These are phyloP conservation scores for Tinamus guttatus DNA, from an alignment of 2,113 vertebrate genomes.

Conservation along the genomic window DNA sequence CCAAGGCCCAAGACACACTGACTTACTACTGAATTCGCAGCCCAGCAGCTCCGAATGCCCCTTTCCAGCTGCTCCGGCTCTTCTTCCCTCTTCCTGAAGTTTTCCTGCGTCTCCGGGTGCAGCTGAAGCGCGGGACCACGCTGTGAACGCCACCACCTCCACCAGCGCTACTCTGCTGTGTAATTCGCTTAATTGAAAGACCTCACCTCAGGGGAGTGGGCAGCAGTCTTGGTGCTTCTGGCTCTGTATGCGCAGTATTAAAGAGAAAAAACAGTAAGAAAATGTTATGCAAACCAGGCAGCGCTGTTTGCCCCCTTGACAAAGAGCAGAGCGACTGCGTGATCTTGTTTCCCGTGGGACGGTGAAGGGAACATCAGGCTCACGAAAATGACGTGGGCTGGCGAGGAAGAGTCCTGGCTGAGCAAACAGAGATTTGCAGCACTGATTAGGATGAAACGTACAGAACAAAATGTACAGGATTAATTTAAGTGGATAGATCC, in stretches of 20 bases:
- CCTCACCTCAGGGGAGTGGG: too few relatives aligned
- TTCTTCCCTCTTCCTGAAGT: rapidly evolving
- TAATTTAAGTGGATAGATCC: neutral
- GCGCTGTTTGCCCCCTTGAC: neutral
- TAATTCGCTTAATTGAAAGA: neutral
- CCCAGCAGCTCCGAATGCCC: neutral
- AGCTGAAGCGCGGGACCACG: rapidly evolving
- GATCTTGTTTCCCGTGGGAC: neutral
- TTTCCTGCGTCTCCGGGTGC: neutral
- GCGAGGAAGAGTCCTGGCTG: neutral
- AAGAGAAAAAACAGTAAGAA: neutral
- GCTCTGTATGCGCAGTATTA: neutral
- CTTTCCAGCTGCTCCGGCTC: rapidly evolving
- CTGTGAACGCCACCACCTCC: rapidly evolving
- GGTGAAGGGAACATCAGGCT: neutral
- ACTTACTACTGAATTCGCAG: neutral
- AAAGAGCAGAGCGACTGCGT: rapidly evolving
- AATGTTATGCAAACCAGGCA: neutral
- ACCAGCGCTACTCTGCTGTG: rapidly evolving
- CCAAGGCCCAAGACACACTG: too few relatives aligned
- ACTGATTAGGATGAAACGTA: neutral
- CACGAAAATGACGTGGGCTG: neutral
- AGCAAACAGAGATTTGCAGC: neutral
- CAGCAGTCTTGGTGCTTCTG: neutral
- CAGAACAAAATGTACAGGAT: neutral